A percentile compares a stretch with the other conserved stretches of the same genome.
phyloP scores from a whole-genome alignment of 2,888 invertebrate genomes.

The Acleris cristana region DNA sequence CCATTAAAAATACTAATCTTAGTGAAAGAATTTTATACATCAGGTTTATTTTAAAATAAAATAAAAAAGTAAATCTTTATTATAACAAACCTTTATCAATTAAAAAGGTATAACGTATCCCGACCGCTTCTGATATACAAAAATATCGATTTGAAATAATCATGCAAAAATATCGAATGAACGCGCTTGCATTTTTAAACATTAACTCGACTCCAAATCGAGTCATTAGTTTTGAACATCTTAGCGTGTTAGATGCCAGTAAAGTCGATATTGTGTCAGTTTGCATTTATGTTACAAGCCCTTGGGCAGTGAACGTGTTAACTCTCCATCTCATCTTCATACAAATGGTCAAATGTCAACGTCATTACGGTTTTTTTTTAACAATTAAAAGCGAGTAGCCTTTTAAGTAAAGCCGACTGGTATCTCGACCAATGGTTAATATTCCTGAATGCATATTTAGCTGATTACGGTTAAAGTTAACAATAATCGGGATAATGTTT shows the following conservation, averaged over 20 bases:
- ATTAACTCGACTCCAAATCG: too few relatives aligned
- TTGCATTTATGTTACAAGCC: too few relatives aligned
- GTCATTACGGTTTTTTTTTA: slow-evolving; percentile 21
- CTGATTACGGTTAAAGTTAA: neutral
- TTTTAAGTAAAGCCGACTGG: slow-evolving; percentile 21
- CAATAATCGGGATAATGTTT: neutral
- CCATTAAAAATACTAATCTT: too few relatives aligned
- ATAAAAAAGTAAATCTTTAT: too few relatives aligned
- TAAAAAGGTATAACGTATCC: neutral
- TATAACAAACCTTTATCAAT: too few relatives aligned
- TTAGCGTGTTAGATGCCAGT: too few relatives aligned
- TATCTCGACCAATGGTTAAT: neutral
- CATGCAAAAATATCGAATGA: slow-evolving; percentile 9
- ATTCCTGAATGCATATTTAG: neutral
- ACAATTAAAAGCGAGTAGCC: slow-evolving; percentile 7
- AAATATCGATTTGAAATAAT: neutral
- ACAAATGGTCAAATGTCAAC: slow-evolving; percentile 30
- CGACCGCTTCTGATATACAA: neutral
- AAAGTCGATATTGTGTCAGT: too few relatives aligned
- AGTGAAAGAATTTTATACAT: too few relatives aligned
- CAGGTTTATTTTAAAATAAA: too few relatives aligned
- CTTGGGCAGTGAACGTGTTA: neutral
- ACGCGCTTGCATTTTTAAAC: neutral
- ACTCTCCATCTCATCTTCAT: slow-evolving; percentile 22
- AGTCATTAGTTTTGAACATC: too few relatives aligned